phyloP scores from a whole-genome alignment of 2,797 vertebrate species.

The Hybognathus amarus region DNA sequence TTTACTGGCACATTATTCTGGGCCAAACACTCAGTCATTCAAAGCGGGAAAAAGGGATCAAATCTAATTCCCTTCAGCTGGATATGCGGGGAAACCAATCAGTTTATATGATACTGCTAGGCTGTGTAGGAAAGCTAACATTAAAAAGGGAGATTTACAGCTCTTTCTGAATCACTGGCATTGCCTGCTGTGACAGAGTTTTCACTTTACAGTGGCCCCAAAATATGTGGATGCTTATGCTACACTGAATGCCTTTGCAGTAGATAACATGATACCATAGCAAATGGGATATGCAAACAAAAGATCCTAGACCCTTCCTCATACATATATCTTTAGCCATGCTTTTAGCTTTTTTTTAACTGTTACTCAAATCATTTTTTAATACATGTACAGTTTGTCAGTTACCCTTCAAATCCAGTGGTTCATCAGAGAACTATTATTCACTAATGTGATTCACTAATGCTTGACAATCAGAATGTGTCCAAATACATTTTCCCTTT shows the following conservation, averaged over 20 bases:
- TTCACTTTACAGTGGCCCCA: not conserved
- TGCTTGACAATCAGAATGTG: not conserved
- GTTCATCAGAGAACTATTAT: not conserved
- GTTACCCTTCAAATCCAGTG: not conserved
- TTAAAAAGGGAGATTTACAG: conserved; percentile 37
- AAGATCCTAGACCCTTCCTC: not conserved
- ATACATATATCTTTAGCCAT: not conserved
- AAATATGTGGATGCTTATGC: conserved; percentile 12
- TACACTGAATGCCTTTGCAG: not conserved
- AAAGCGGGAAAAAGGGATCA: conserved; percentile 27
- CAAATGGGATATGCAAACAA: not conserved
- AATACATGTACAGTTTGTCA: not conserved
- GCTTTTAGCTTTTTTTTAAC: not conserved
- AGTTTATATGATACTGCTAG: conserved; percentile 42
- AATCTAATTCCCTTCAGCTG: conserved; percentile 48
- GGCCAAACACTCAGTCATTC: conserved; percentile 46
- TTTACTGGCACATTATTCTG: conserved; percentile 32
- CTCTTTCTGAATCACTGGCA: conserved; percentile 10
- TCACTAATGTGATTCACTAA: not conserved
- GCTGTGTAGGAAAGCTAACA: conserved; percentile 16
- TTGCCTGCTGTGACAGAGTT: conserved; percentile 11
- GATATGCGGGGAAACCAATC: conserved; percentile 40
- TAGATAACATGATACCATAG: not conserved
- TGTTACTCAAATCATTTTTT: not conserved
- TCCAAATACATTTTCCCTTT: not conserved